Base-by-base conservation (phyloP, 2,888 invertebrate genomes). In the Drosophila bunnanda region DNA sequence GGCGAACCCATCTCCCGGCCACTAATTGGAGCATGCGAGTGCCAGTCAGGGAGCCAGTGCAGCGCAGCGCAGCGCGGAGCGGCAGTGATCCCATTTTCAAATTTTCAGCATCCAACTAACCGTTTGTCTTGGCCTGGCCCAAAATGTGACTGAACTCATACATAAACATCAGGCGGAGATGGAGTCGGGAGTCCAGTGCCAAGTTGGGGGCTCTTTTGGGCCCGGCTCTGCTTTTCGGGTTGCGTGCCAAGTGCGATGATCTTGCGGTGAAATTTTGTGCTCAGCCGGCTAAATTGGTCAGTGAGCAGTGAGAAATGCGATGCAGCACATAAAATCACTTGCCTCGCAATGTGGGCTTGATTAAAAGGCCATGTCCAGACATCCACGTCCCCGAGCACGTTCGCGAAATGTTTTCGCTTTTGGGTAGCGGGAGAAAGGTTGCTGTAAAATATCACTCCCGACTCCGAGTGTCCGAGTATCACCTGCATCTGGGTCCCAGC, bases 251-350 rank as follows among this genome's bases (percentile, higher is more conserved):
- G 86, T 82, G 84, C 86, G 86, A 83, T 85, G 86, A 88, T 88
- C 86, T 86, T 86, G 88, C 88, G 86, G 86, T 84, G 88, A 86
- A 86, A 86, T 86, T 86, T 86, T 86, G 80, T 89, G 90, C 88
- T 90, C 87, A 85, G 73, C 76, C 89, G 88, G 88, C 80, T 88
- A 90, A 90, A 89, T 89, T 90, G 90, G 90, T 90, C 90, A 90
- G 82, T 81, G 80, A 79, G 73, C 82, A 77, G 50, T 50, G 50
- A 34, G 79, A 88, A 82, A 86, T 88, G 82, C 77, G 75, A 78
- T 54, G 69, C 65, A 77, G 64, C 54, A 65, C 65, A 82, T 74
- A 81, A 89, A 82, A 89, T 83, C 77, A 86, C 72, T 80, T 80
- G 80, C 72, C 80, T 61, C 68, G 74, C 84, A 87, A 82, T 76